Evolutionary conservation across 2,888 invertebrate genomes (phyloP).

Genomic region (Eubasilissa splendida): DNA sequence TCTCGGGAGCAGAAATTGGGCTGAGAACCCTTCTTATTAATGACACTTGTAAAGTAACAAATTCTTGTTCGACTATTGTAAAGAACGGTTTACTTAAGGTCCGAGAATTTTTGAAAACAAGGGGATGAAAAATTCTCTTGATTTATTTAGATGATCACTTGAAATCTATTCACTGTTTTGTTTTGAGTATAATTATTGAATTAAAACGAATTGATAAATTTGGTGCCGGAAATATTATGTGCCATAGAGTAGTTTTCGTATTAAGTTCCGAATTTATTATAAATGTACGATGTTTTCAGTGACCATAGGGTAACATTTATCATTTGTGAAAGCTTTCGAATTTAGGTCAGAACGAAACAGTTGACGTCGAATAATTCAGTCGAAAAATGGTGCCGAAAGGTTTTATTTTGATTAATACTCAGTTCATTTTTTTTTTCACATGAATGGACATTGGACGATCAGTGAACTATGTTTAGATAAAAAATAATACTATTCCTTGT

Average conservation of each 20-base stretch:
- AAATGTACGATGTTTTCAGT: too few relatives aligned
- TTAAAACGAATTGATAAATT: background rate
- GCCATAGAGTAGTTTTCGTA: too few relatives aligned
- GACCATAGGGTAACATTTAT: too few relatives aligned
- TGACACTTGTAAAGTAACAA: conserved; percentile 29
- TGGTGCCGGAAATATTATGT: background rate
- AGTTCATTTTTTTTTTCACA: too few relatives aligned
- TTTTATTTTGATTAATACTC: too few relatives aligned
- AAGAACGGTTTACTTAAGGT: conserved; percentile 28
- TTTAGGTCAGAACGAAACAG: conserved; percentile 6
- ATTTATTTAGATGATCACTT: conserved; percentile 28
- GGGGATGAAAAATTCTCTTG: conserved; percentile 5
- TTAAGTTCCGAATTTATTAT: too few relatives aligned
- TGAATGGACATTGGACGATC: too few relatives aligned
- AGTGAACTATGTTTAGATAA: too few relatives aligned
- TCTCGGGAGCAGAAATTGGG: conserved; percentile 23
- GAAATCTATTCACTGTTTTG: background rate
- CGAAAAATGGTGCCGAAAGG: background rate
- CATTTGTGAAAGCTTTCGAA: background rate
- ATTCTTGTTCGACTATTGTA: conserved; percentile 32
- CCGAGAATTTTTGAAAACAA: conserved; percentile 23
- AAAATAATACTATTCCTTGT: too few relatives aligned
- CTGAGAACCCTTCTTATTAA: conserved; percentile 19
- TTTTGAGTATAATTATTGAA: background rate
- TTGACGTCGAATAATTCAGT: background rate